A percentile compares a stretch with the other conserved stretches of the same genome.
These are phyloP conservation scores for Rambutsinella grinnellia DNA, from an alignment of 2,888 invertebrate genomes.

Conservation along the genomic window DNA sequence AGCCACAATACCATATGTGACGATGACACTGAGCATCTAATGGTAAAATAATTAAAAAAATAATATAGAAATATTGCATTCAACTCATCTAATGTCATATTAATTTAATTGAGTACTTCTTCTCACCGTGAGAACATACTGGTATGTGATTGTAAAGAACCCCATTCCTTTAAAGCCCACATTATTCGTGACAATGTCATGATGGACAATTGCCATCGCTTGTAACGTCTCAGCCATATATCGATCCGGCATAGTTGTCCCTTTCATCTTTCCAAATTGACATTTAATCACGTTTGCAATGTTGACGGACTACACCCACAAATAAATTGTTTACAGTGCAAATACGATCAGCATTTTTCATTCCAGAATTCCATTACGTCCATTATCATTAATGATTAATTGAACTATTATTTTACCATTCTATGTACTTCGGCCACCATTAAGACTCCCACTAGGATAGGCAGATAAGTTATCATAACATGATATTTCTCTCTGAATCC, in stretches of 20 bases:
- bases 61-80: neutral
- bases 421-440: constrained; percentile 34
- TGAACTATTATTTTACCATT: constrained; percentile 22
- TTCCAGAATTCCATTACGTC: no score
- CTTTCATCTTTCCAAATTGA: constrained; percentile 5
- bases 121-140: constrained; percentile 20
- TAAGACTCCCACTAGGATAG: constrained; percentile 1
- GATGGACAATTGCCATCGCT: constrained; percentile 30
- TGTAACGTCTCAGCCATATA: constrained; percentile 9
- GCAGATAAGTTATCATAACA: constrained; percentile 20
- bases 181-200: constrained; percentile 25
- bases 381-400: no score
- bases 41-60: neutral
- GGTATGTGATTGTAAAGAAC: constrained; percentile 28
- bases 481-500: constrained; percentile 9
- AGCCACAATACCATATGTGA: constrained; percentile 23
- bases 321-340: neutral
- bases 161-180: constrained; percentile 32
- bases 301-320: constrained; percentile 3
- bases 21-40: constrained; percentile 26
- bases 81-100: neutral
- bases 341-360: no score
- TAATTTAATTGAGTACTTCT: neutral
- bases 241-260: neutral
- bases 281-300: constrained; percentile 23